Conservation (phyloP, 2,113 vertebrate species). For the Oceanodroma tethys region DNA sequence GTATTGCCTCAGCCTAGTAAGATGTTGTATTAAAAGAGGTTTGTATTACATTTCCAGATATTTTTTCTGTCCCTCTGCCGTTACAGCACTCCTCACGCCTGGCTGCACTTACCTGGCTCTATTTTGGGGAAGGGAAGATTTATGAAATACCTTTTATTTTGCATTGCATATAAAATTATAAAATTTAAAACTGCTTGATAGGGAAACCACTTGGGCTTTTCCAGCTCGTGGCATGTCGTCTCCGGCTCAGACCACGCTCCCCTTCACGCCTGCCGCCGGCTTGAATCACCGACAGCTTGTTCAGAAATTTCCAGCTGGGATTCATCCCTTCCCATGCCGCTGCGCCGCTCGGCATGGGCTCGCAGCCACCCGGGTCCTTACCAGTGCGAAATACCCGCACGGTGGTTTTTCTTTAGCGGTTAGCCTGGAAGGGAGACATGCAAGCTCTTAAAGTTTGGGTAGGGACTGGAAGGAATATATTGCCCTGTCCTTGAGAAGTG, state of each 20-base stretch:
- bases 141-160: background rate
- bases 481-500: background rate
- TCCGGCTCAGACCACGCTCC: rapidly evolving
- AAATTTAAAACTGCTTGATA: rapidly evolving
- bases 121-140: background rate
- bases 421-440: background rate
- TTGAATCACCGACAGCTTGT: background rate
- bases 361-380: rapidly evolving
- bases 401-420: background rate
- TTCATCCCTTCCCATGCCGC: background rate
- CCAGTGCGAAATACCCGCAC: rapidly evolving
- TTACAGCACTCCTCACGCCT: background rate
- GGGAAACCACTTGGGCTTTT: background rate
- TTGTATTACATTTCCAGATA: background rate
- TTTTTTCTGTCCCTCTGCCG: background rate
- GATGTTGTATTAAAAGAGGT: background rate
- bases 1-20: background rate
- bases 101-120: background rate
- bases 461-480: background rate
- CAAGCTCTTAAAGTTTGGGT: background rate
- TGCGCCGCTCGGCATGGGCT: background rate
- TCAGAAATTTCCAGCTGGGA: background rate
- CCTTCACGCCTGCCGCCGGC: rapidly evolving
- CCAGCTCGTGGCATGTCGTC: rapidly evolving
- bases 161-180: rapidly evolving